A percentile compares a stretch with the other conserved stretches of the same genome.
Conservation (phyloP, 2,797 vertebrate genomes). For the Gobionotothen gibberifrons region DNA sequence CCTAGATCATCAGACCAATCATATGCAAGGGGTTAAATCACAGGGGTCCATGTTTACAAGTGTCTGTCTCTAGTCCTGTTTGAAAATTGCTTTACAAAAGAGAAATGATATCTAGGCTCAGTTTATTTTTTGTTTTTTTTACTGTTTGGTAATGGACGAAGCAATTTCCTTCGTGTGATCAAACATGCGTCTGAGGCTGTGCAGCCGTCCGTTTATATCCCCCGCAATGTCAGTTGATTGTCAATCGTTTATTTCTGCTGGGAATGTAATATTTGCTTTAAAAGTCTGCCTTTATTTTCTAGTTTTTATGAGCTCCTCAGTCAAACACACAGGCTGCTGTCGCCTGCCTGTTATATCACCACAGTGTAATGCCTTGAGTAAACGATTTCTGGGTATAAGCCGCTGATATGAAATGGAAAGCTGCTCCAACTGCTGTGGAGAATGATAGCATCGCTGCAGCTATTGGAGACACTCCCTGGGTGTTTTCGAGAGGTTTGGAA, state of each 20-base stretch:
- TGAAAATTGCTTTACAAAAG: constrained; percentile 26
- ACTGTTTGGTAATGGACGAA: constrained; percentile 8
- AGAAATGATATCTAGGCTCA: constrained; percentile 24
- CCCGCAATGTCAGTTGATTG: constrained; percentile 48
- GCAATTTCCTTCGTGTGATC: constrained; percentile 28
- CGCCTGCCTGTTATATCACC: constrained; percentile 54
- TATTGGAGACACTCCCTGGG: constrained; percentile 39
- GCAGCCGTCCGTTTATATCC: constrained; percentile 9
- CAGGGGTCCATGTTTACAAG: not conserved
- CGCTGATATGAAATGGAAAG: not conserved
- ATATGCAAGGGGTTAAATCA: constrained; percentile 19
- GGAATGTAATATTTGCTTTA: constrained; percentile 37
- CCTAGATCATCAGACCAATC: constrained; percentile 19
- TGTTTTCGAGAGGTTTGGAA: constrained; percentile 33
- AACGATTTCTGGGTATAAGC: constrained; percentile 63
- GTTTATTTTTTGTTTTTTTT: not conserved
- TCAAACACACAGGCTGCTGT: constrained; percentile 61
- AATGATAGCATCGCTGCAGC: constrained; percentile 58
- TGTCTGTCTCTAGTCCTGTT: too few species aligned
- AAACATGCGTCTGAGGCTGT: constrained; percentile 38
- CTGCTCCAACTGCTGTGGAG: constrained; percentile 41
- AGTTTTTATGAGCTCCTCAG: constrained; percentile 54
- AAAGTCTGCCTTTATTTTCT: constrained; percentile 9
- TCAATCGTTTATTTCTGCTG: constrained; percentile 53
- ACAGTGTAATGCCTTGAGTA: constrained; percentile 60